These are phyloP conservation scores for Calidris pygmaea DNA, from an alignment of 2,113 vertebrate genomes.

Conservation along the genomic window DNA sequence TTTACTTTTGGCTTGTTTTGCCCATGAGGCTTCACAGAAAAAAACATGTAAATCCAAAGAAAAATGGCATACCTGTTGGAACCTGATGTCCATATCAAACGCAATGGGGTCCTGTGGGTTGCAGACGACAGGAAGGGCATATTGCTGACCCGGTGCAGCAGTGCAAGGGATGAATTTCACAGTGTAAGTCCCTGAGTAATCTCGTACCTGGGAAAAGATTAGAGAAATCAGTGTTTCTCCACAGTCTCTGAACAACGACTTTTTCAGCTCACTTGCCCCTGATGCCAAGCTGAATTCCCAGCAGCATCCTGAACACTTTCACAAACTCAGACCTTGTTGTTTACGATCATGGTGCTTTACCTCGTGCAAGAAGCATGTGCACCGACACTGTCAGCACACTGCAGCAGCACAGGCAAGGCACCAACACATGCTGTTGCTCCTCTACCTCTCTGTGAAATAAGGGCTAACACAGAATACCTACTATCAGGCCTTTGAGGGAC, in stretches of 20 bases:
- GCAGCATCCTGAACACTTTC: background rate
- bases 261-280: background rate
- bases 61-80: conserved; percentile 79
- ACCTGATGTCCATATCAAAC: conserved; percentile 84
- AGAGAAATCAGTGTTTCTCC: background rate
- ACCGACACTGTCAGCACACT: rapidly evolving
- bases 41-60: background rate
- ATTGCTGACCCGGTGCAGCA: conserved; percentile 74
- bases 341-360: background rate
- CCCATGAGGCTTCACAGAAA: background rate
- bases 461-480: background rate
- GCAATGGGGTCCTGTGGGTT: conserved; percentile 77
- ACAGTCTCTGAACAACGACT: background rate
- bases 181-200: conserved; percentile 81
- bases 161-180: conserved; percentile 78
- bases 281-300: background rate
- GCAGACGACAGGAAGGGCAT: conserved; percentile 76
- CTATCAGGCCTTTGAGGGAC: background rate
- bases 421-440: background rate
- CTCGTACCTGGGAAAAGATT: conserved; percentile 65
- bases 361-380: background rate
- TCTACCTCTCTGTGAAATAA: background rate
- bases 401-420: background rate
- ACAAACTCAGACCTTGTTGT: background rate
- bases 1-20: background rate